phyloP scores from a whole-genome alignment of 1,140 invertebrate species.

The Drosophila sechellia region DNA sequence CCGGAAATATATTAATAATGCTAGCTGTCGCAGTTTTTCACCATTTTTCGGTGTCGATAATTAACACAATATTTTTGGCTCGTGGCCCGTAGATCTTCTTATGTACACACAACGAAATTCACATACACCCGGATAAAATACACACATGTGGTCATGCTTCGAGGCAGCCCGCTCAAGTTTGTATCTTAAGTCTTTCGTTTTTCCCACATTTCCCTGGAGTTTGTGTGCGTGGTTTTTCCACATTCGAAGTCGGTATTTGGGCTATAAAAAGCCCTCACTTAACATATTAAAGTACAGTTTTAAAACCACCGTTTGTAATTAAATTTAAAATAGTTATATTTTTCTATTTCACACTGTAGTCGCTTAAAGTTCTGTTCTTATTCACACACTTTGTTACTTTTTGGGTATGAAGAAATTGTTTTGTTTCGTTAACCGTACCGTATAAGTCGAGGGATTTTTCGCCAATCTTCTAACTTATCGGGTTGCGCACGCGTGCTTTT shows the following conservation, averaged over 20 bases:
- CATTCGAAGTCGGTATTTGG: constrained; percentile 2
- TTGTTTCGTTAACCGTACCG: constrained; percentile 19
- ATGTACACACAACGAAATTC: constrained; percentile 19
- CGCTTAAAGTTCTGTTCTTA: background rate
- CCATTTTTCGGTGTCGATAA: background rate
- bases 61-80: constrained; percentile 28
- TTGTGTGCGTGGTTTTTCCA: constrained; percentile 5
- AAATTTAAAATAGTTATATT: background rate
- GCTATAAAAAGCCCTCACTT: background rate
- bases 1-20: constrained; percentile 10
- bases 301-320: too few species aligned
- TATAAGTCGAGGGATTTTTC: constrained; percentile 20
- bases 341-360: background rate
- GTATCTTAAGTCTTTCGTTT: constrained; percentile 74
- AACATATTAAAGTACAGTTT: background rate
- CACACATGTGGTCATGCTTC: constrained; percentile 56
- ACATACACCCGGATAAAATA: constrained; percentile 40
- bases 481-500: constrained; percentile 57
- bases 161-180: constrained; percentile 60
- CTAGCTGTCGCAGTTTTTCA: constrained; percentile 26
- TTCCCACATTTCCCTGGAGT: constrained; percentile 6
- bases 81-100: constrained; percentile 40
- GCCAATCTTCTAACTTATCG: constrained; percentile 60
- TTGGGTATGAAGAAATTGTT: background rate
- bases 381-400: background rate